A percentile compares a stretch with the other conserved stretches of the same genome.
phyloP scores from a whole-genome alignment of 2,888 invertebrate species.

The Theodoxus fluviatilis region DNA sequence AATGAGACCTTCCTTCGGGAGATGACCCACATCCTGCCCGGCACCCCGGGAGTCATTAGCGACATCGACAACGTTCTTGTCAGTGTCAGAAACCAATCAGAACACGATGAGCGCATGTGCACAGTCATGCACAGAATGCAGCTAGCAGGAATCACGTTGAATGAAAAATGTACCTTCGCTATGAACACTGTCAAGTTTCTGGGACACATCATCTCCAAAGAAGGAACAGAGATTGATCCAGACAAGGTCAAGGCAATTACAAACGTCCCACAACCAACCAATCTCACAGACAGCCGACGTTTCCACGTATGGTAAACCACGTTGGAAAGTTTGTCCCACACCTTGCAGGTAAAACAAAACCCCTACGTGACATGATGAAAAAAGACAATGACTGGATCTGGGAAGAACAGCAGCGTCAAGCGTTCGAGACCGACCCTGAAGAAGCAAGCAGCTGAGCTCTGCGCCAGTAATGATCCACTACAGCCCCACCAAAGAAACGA shows the following conservation, averaged over 20 bases:
- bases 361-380: conserved; percentile 23
- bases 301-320: conserved; percentile 24
- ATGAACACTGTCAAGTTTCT: conserved; percentile 28
- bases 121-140: no score
- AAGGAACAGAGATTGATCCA: conserved; percentile 20
- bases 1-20: conserved; percentile 64
- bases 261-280: conserved; percentile 1
- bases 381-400: conserved; percentile 10
- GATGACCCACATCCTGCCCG: conserved; percentile 43
- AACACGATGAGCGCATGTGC: neutral
- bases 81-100: conserved; percentile 2
- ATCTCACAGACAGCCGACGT: conserved; percentile 22
- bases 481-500: conserved; percentile 8
- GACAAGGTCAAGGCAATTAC: conserved; percentile 1
- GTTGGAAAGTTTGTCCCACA: conserved; percentile 21
- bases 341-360: neutral
- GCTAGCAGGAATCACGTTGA: conserved; percentile 29
- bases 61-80: conserved; percentile 37
- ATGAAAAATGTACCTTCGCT: conserved; percentile 34
- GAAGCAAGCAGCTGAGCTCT: neutral
- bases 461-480: conserved; percentile 17
- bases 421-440: neutral
- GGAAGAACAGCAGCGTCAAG: neutral
- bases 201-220: conserved; percentile 30
- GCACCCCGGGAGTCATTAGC: conserved; percentile 31